A percentile compares a stretch with the other conserved stretches of the same genome.
phyloP scores from a whole-genome alignment of 2,888 invertebrate genomes.

The Cantharis lateralis region DNA sequence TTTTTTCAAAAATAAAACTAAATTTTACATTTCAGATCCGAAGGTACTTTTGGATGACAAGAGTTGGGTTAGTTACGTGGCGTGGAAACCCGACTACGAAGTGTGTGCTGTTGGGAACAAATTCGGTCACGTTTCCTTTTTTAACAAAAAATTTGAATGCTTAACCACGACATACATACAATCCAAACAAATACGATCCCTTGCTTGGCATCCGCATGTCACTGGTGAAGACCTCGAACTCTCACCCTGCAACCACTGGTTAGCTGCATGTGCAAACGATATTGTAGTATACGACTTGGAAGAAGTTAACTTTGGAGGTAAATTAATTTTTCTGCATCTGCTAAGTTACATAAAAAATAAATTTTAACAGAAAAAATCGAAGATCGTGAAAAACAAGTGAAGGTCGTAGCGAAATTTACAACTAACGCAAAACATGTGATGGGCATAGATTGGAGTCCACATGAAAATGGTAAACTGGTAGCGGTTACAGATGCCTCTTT shows the following conservation, averaged over 20 bases:
- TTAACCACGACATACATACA: constrained; percentile 55
- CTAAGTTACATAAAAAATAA: too few relatives aligned
- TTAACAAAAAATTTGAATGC: constrained; percentile 37
- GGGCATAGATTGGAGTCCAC: constrained; percentile 47
- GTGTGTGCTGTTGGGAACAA: constrained; percentile 66
- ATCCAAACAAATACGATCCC: constrained; percentile 67
- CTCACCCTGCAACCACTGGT: constrained; percentile 64
- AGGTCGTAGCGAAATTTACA: constrained; percentile 26
- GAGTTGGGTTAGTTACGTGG: constrained; percentile 58
- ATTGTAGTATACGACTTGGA: constrained; percentile 59
- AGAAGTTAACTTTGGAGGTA: background rate
- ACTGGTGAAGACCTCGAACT: constrained; percentile 61
- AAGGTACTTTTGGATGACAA: constrained; percentile 30
- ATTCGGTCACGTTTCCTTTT: constrained; percentile 62
- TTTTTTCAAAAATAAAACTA: background rate
- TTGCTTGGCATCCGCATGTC: constrained; percentile 75
- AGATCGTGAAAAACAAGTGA: background rate
- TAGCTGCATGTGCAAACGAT: constrained; percentile 66
- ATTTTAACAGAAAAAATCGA: background rate
- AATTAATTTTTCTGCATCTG: too few relatives aligned
- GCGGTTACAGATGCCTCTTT: constrained; percentile 65
- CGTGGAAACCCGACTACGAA: constrained; percentile 65
- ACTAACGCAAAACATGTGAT: constrained; percentile 32
- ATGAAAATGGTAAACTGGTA: constrained; percentile 56
- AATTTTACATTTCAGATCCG: background rate